phyloP scores from a whole-genome alignment of 2,888 invertebrate species.

The Pterostichus niger region DNA sequence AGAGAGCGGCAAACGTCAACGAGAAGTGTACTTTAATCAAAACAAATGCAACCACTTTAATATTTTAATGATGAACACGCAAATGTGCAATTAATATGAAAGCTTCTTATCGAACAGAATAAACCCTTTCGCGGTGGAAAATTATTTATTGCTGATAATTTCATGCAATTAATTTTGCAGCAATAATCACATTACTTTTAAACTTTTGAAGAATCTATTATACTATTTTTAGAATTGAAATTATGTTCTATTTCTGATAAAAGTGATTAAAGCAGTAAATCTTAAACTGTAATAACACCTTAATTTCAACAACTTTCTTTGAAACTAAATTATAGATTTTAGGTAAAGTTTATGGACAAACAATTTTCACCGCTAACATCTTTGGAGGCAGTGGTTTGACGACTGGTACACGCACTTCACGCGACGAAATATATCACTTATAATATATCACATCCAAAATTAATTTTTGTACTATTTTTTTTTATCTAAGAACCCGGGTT shows the following conservation, averaged over 20 bases:
- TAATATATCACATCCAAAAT: too few relatives aligned
- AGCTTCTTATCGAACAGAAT: constrained; percentile 43
- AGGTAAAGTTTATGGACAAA: too few relatives aligned
- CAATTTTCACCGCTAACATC: too few relatives aligned
- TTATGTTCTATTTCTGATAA: background rate
- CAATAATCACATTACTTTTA: background rate
- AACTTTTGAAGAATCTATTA: background rate
- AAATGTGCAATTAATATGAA: constrained; percentile 49
- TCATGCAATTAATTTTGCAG: constrained; percentile 11
- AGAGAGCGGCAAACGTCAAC: constrained; percentile 30
- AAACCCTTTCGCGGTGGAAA: background rate
- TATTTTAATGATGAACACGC: constrained; percentile 46
- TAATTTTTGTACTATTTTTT: too few relatives aligned
- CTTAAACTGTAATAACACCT: too few relatives aligned
- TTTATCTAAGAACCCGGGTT: too few relatives aligned
- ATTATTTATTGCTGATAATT: constrained; percentile 5
- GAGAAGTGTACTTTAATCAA: constrained; percentile 47
- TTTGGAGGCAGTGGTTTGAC: too few relatives aligned
- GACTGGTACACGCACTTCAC: too few relatives aligned
- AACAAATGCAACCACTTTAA: constrained; percentile 57
- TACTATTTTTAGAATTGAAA: background rate
- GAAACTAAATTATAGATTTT: too few relatives aligned
- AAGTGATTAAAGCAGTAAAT: background rate
- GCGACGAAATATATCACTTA: too few relatives aligned
- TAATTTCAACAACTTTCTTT: too few relatives aligned